Evolutionary conservation across 2,888 invertebrate species (phyloP).

Genomic region (Agriopis marginaria): DNA sequence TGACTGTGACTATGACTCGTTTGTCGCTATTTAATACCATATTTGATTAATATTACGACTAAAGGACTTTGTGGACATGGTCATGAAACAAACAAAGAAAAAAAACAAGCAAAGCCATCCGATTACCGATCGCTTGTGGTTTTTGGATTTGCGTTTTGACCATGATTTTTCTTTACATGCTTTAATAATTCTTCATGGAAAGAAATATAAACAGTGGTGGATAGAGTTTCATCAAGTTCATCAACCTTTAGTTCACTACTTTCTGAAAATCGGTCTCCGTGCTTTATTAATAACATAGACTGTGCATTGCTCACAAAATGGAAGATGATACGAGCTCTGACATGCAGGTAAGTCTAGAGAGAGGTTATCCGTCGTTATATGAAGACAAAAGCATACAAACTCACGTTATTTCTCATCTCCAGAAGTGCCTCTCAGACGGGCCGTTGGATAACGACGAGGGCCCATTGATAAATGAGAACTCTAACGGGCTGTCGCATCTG

Average conservation of each 20-base stretch:
- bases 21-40: no score
- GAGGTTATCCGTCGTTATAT: slow-evolving; percentile 49
- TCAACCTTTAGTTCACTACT: not conserved
- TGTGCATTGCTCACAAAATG: slow-evolving; percentile 47
- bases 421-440: slow-evolving; percentile 76
- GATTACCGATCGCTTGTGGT: not conserved
- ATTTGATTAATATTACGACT: no score
- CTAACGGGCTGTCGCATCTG: slow-evolving; percentile 79
- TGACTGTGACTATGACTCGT: no score
- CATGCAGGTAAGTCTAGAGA: slow-evolving; percentile 67
- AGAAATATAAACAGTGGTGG: not conserved
- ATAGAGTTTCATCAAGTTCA: not conserved
- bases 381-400: not conserved
- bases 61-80: no score
- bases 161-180: not conserved
- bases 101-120: no score
- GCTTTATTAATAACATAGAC: slow-evolving; percentile 13
- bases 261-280: not conserved
- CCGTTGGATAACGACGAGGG: slow-evolving; percentile 81
- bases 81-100: no score
- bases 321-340: slow-evolving; percentile 76
- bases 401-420: slow-evolving; percentile 46
- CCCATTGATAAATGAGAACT: slow-evolving; percentile 79
- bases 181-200: not conserved
- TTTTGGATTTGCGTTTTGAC: not conserved